Evolutionary conservation across 2,888 invertebrate species (phyloP), one percentile per base, ranked within the genome.

Genomic region (Thecophora atra): DNA sequence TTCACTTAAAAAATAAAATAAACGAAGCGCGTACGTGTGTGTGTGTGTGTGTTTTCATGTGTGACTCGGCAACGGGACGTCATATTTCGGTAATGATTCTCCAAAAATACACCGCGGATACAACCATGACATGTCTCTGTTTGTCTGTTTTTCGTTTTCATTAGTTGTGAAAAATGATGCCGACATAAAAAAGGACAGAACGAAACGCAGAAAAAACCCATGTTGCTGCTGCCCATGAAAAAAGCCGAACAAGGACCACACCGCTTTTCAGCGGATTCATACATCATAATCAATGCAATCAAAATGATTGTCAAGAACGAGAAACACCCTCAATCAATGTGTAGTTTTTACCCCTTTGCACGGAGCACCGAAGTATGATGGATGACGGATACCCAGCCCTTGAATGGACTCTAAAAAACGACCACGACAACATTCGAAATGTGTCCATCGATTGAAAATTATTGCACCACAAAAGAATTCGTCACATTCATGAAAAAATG

Each of bases 381-480:
- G 82, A 81, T 80, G 79, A 75, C 73, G 70, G 47, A 60, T 58
- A 37, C 71, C 17, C 56, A 11, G 28, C 17, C 24, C 21, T 28
- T n/a, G 7, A 69, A 47, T n/a, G 51, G 44, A 70, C 44, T n/a
- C n/a, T n/a, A n/a, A 65, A 42, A 28, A 52, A 68, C 63, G 66
- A 30, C 6, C 58, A 42, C 37, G 47, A 70, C 63, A 64, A 30
- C 56, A 56, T 64, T 73, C 77, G 78, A 78, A 63, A 37, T 26
- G 37, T 51, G 28, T 30, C 24, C 52, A 58, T 58, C 58, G 58
- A 58, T 58, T 58, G 26, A 30, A 56, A 66, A 67, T 72, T 82
- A 80, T 81, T 78, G 78, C 79, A 77, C 78, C 79, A 81, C 82
- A 80, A 81, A 81, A 81, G 79, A 78, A 77, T 80, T 79, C 79